Evolutionary conservation across 2,113 vertebrate genomes (phyloP).

Genomic region (Setophaga kirtlandii): DNA sequence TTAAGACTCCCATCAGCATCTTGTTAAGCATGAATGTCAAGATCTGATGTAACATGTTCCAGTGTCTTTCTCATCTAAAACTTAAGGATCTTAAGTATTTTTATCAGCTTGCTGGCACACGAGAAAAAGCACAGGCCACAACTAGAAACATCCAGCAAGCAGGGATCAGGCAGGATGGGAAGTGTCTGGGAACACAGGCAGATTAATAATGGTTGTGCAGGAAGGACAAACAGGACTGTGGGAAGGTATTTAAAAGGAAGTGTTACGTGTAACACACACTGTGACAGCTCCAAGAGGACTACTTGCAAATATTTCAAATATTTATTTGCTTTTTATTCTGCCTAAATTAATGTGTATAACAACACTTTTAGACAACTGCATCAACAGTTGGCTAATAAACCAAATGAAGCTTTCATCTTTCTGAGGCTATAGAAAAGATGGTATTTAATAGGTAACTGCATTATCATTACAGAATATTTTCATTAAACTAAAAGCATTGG

Average conservation of each 20-base stretch:
- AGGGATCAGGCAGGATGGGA: background rate
- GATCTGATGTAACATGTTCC: background rate
- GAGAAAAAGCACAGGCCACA: accelerated
- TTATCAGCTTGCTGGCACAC: background rate
- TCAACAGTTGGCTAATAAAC: background rate
- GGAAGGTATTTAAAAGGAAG: background rate
- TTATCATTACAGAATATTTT: background rate
- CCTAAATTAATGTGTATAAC: background rate
- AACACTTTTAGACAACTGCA: background rate
- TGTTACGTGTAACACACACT: background rate
- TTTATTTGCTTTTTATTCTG: background rate
- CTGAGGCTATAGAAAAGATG: background rate
- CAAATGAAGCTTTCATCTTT: background rate
- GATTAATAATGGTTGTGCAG: background rate
- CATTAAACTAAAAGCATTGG: constrained; percentile 17
- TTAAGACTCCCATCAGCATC: background rate
- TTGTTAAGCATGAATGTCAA: background rate
- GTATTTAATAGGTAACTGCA: background rate
- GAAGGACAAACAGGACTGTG: background rate
- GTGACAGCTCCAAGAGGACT: background rate
- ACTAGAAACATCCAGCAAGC: background rate
- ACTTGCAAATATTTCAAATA: background rate
- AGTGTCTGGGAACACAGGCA: background rate
- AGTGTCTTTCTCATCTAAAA: background rate
- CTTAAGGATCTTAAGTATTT: background rate